These are phyloP conservation scores for Onychostoma macrolepis DNA, from an alignment of 2,113 vertebrate genomes.

Conservation along the genomic window DNA sequence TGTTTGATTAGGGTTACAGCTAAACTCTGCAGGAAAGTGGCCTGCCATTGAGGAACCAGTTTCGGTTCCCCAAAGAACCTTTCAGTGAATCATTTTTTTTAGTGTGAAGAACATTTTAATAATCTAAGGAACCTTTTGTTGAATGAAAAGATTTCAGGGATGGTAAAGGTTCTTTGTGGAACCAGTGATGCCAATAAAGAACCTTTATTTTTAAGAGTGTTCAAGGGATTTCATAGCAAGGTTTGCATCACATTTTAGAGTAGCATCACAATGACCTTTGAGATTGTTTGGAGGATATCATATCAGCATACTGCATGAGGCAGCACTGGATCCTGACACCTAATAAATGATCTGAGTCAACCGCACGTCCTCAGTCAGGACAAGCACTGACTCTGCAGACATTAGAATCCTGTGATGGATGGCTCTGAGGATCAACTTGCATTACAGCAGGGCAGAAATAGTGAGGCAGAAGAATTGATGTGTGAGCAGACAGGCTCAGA, in stretches of 20 bases:
- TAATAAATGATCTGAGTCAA: not conserved
- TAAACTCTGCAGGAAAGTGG: too few relatives aligned
- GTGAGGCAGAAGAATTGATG: conserved; percentile 54
- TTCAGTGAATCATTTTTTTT: too few relatives aligned
- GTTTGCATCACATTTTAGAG: not conserved
- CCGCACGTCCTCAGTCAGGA: not conserved
- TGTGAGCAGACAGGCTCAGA: conserved; percentile 65
- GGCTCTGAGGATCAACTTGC: conserved; percentile 43
- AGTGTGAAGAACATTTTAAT: too few relatives aligned
- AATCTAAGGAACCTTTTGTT: too few relatives aligned
- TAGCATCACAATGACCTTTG: not conserved
- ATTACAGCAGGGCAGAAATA: conserved; percentile 57
- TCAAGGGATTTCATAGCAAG: too few relatives aligned
- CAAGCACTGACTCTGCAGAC: not conserved
- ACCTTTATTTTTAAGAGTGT: too few relatives aligned
- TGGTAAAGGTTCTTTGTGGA: too few relatives aligned
- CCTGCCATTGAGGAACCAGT: too few relatives aligned
- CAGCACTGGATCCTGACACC: not conserved
- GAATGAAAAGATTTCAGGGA: too few relatives aligned
- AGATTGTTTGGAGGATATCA: not conserved
- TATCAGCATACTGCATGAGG: not conserved
- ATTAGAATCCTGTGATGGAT: conserved; percentile 23
- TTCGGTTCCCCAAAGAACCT: too few relatives aligned
- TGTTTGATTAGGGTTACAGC: too few relatives aligned
- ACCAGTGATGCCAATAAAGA: too few relatives aligned